Evolutionary conservation across 2,797 vertebrate species (phyloP).

Genomic region (Siniperca undulata): DNA sequence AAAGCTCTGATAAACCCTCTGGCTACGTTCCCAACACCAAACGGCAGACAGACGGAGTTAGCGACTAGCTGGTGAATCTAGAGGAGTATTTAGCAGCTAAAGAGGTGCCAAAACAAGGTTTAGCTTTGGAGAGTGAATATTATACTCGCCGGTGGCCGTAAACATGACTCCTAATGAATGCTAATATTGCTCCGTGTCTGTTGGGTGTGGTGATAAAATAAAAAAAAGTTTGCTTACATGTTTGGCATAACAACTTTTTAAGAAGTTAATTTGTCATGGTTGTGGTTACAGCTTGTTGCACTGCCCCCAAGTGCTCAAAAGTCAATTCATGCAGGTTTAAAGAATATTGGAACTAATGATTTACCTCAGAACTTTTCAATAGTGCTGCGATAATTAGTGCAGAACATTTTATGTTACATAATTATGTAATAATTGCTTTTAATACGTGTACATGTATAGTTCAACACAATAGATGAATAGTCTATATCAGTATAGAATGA

Average conservation of each 20-base stretch:
- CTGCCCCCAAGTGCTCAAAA: neutral
- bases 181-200: neutral
- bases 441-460: neutral
- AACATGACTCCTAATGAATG: neutral
- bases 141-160: neutral
- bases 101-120: no score
- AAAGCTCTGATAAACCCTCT: neutral
- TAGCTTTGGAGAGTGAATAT: neutral
- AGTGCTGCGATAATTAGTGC: neutral
- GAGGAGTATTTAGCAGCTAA: neutral
- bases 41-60: neutral
- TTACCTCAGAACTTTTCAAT: neutral
- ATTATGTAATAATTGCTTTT: neutral
- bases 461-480: no score
- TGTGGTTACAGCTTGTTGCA: neutral
- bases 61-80: neutral
- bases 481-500: neutral
- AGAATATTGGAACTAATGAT: neutral
- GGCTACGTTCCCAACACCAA: neutral
- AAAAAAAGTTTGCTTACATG: no score
- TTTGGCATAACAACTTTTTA: neutral
- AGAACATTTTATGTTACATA: neutral
- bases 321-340: neutral
- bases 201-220: neutral
- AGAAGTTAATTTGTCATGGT: neutral